Percentiles rank a stretch among this genome's conserved stretches.
phyloP scores from a whole-genome alignment of 2,113 vertebrate genomes.

The Prunella himalayana region DNA sequence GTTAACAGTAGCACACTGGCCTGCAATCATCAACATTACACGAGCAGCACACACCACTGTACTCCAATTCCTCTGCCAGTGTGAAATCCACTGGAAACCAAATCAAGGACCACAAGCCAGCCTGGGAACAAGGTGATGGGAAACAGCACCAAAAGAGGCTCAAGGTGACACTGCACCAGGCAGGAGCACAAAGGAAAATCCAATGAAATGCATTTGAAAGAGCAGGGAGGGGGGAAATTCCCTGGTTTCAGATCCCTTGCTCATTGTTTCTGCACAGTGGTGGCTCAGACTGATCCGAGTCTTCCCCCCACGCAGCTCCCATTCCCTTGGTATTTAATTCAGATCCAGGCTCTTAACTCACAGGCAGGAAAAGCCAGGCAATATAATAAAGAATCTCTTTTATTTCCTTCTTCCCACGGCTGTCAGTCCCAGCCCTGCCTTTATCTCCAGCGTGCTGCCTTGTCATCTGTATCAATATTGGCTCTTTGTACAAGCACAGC shows the following conservation, averaged over 20 bases:
- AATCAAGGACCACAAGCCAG: not conserved
- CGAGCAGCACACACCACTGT: not conserved
- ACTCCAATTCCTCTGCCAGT: not conserved
- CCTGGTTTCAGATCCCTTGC: not conserved
- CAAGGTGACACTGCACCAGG: not conserved
- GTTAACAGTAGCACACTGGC: not conserved
- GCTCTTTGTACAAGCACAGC: not conserved
- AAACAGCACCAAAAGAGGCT: not conserved
- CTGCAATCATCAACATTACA: not conserved
- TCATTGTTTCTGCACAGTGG: not conserved
- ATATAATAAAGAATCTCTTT: not conserved
- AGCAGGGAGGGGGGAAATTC: not conserved
- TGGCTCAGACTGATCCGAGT: not conserved
- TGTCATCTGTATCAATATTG: constrained; percentile 11
- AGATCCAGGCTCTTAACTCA: not conserved
- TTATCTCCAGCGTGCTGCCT: not conserved
- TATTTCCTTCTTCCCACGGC: constrained; percentile 24
- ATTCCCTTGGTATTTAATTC: not conserved
- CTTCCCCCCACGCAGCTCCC: not conserved
- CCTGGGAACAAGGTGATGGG: not conserved
- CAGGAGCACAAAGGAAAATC: not conserved
- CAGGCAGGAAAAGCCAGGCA: not conserved
- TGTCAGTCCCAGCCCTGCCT: not conserved
- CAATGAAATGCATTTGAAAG: not conserved
- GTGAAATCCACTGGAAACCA: not conserved